Base-by-base conservation (phyloP, 1,140 invertebrate species). In the Nylanderia fulva region DNA sequence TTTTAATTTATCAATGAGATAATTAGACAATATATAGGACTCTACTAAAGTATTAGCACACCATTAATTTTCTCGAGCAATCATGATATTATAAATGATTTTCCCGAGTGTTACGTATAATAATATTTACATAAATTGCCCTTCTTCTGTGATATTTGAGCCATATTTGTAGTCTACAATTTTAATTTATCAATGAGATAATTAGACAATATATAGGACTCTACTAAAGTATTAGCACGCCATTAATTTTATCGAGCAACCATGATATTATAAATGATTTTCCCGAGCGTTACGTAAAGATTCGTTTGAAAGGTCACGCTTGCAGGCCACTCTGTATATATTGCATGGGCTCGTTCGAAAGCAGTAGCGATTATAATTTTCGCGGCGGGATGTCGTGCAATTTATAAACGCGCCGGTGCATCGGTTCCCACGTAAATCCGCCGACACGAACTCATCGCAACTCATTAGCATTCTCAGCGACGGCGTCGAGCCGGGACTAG, bases 401-500 rank as follows among this genome's bases (percentile, higher is more conserved):
- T 80, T 80, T 80, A 80, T 72, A 58, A 82, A 60, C 61, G 60
- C 29, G 42, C 27, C 77, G 36, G 24, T 56, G 69, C 48, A 36
- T 36, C 48, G 69, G 45, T 82, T 45, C 21, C 27, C 66, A 54
- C 77, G 77, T 82, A 82, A 82, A 82, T 82, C 13, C 54, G 54
- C 66, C 36, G 45, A 82, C 76, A 24, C 52, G 77, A 77, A 39
- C 64, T n/a, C n/a, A n/a, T n/a, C 66, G 27, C 39, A 54, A 72
- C 77, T 82, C 66, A 82, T 82, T 82, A 82, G 66, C 77, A 82
- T 82, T 82, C 77, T 72, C 69, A 18, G 27, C 66, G 36, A 54
- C 36, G 39, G 15, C 69, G 29, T 33, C 33, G 63, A 60, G 48
- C 18, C 52, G 18, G 18, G 33, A 52, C 77, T 82, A 72, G 77